These are phyloP conservation scores for Eupithecia dodoneata DNA, from an alignment of 2,888 invertebrate species.

Conservation along the genomic window DNA sequence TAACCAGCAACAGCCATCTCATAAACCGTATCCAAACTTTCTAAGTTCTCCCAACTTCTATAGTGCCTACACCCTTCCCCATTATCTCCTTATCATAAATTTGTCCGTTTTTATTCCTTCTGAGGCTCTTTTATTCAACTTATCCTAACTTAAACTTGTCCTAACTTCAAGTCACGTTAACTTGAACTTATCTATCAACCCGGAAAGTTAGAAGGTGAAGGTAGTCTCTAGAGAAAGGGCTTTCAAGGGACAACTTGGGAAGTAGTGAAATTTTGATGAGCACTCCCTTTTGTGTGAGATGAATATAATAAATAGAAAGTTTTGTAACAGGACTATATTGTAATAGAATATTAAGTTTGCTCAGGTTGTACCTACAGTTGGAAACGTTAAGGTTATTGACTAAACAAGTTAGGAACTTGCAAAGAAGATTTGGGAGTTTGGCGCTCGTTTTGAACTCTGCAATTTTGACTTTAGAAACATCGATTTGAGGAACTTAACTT, in stretches of 20 bases:
- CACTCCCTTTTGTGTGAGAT: constrained; percentile 22
- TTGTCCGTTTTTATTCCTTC: constrained; percentile 24
- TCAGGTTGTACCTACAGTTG: not conserved
- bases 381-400: not conserved
- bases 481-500: not conserved
- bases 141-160: constrained; percentile 35
- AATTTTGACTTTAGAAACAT: constrained; percentile 4
- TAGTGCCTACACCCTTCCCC: not conserved
- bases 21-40: not conserved
- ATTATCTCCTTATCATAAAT: constrained; percentile 26
- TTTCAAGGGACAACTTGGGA: constrained; percentile 1
- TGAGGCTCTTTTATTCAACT: constrained; percentile 30
- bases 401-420: not conserved
- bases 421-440: constrained; percentile 1
- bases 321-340: not conserved
- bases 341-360: constrained; percentile 8
- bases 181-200: constrained; percentile 41
- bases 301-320: constrained; percentile 13
- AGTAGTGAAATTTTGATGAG: constrained; percentile 20
- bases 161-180: constrained; percentile 38
- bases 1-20: not conserved
- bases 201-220: constrained; percentile 32
- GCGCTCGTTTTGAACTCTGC: not conserved
- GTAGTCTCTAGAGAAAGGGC: not conserved
- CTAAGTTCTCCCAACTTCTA: not conserved